These are phyloP conservation scores for Calyptommatus sinebrachiatus DNA, from an alignment of 2,113 vertebrate genomes.

Conservation along the genomic window DNA sequence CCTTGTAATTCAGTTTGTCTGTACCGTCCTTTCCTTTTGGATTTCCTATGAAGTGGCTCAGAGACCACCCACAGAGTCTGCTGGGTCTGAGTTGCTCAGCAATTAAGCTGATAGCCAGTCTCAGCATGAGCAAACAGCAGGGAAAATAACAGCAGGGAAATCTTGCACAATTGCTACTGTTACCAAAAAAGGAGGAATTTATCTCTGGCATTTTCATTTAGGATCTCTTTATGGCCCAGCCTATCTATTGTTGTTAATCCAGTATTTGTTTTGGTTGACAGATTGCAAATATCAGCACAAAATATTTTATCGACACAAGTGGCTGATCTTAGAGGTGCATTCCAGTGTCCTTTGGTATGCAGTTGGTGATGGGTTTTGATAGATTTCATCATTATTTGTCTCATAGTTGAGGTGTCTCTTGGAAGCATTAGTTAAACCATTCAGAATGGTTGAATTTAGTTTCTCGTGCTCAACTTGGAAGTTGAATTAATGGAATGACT, in stretches of 20 bases:
- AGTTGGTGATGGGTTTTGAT: background rate
- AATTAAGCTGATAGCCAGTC: conserved; percentile 35
- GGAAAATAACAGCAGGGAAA: conserved; percentile 45
- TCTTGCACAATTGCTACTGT: background rate
- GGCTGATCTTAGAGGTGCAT: background rate
- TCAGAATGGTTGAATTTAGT: no score
- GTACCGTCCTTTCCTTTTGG: conserved; percentile 34
- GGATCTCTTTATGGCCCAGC: background rate
- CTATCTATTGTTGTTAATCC: background rate
- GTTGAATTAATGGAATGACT: no score
- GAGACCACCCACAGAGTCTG: conserved; percentile 29
- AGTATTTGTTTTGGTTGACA: background rate
- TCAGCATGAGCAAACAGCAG: conserved; percentile 29
- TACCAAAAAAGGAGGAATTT: background rate
- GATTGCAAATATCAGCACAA: background rate
- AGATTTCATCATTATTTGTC: no score
- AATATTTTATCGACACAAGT: background rate
- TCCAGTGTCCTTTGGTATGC: no score
- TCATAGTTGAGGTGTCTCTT: no score
- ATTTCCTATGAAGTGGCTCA: conserved; percentile 30
- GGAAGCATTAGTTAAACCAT: no score
- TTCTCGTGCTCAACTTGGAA: no score
- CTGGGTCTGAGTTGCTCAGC: conserved; percentile 34
- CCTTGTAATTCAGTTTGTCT: conserved; percentile 23
- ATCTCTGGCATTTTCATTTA: background rate